These are phyloP conservation scores for Heliangelus exortis DNA, from an alignment of 2,797 vertebrate genomes.

Conservation along the genomic window DNA sequence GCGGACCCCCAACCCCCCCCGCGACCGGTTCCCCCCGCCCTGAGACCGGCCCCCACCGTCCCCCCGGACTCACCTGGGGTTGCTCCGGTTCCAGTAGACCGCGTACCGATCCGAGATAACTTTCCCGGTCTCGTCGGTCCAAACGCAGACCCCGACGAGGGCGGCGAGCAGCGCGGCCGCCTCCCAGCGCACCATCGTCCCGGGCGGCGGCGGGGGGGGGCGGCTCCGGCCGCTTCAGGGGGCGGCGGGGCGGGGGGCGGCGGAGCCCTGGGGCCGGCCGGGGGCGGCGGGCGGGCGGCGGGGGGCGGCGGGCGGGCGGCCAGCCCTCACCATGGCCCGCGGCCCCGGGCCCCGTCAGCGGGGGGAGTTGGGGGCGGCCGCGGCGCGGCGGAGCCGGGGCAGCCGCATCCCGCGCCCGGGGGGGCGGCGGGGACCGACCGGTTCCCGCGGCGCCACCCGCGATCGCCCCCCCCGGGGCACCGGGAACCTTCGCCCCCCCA, in stretches of 20 bases:
- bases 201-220: not conserved
- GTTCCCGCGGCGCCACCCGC: not conserved
- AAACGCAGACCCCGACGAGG: constrained; percentile 84
- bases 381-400: not conserved
- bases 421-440: not conserved
- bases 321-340: not conserved
- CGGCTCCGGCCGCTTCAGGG: not conserved
- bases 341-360: constrained; percentile 3
- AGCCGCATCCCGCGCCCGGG: not conserved
- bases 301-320: not conserved
- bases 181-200: constrained; percentile 79
- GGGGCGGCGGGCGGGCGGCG: not conserved
- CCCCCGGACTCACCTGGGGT: constrained; percentile 85
- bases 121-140: constrained; percentile 87
- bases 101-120: constrained; percentile 89
- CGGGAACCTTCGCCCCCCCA: not conserved
- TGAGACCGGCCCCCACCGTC: not conserved
- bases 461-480: not conserved
- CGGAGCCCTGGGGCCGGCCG: not conserved
- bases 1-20: too few species aligned
- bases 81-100: constrained; percentile 95
- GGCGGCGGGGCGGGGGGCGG: not conserved
- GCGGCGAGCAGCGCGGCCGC: constrained; percentile 82
- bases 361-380: not conserved
- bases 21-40: too few species aligned